These are phyloP conservation scores for Anniella stebbinsi DNA, from an alignment of 2,797 vertebrate genomes.

Conservation along the genomic window DNA sequence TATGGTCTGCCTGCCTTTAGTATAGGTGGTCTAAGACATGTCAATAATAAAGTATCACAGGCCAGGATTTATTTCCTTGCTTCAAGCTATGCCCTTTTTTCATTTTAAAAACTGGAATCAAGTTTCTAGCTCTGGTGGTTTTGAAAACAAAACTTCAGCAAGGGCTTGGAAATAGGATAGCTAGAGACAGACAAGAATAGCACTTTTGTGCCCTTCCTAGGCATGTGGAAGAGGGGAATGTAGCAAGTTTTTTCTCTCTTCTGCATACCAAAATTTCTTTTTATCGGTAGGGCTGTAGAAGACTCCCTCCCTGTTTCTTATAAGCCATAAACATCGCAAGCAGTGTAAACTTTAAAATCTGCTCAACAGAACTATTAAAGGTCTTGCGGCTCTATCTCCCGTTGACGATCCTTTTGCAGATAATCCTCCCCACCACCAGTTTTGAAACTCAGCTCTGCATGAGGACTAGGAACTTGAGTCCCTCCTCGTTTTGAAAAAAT, in stretches of 20 bases:
- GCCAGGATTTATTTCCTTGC: background rate
- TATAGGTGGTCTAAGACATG: too few species aligned
- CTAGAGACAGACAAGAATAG: too few species aligned
- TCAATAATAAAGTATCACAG: background rate
- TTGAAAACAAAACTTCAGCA: background rate
- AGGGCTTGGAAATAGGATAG: background rate
- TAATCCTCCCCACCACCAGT: background rate
- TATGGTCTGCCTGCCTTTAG: background rate
- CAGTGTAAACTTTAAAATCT: background rate
- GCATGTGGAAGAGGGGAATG: background rate
- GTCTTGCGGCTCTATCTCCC: background rate
- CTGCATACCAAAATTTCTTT: background rate
- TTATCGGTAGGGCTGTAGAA: background rate
- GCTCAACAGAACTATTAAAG: background rate
- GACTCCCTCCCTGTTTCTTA: background rate
- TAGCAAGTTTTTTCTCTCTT: background rate
- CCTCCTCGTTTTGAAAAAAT: background rate
- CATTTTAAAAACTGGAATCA: background rate
- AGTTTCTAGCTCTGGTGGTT: background rate
- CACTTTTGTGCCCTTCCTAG: background rate
- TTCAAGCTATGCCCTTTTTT: background rate
- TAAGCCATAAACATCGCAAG: background rate
- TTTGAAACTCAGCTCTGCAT: background rate
- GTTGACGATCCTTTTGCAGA: background rate
- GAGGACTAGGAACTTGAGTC: background rate